Evolutionary conservation across 2,888 invertebrate species (phyloP).

Genomic region (Coleophora flavipennella): DNA sequence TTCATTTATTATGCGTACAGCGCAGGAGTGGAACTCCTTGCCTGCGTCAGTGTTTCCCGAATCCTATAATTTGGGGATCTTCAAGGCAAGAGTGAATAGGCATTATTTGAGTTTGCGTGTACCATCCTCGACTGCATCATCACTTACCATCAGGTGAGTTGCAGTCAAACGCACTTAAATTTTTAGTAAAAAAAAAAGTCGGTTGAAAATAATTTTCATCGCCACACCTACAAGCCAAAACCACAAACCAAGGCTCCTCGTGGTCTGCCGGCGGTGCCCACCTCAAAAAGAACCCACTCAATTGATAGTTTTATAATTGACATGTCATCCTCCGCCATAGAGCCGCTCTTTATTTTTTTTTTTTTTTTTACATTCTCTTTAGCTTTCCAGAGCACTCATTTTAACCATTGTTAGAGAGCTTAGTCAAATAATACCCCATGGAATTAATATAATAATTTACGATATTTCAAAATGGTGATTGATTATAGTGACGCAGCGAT

Average conservation of each 20-base stretch:
- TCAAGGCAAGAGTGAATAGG: no score
- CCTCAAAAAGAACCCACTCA: slow-evolving; percentile 23
- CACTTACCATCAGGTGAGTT: no score
- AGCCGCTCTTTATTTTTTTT: slow-evolving; percentile 26
- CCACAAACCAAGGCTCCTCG: slow-evolving; percentile 29
- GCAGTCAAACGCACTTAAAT: no score
- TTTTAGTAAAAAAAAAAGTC: no score
- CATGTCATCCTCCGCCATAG: slow-evolving; percentile 53
- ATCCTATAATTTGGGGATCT: no score
- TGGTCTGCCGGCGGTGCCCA: slow-evolving; percentile 36
- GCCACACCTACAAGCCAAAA: no score
- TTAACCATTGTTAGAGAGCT: slow-evolving; percentile 51
- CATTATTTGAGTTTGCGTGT: no score
- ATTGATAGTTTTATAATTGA: slow-evolving; percentile 65
- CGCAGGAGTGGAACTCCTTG: no score
- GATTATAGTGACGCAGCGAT: slow-evolving; percentile 60
- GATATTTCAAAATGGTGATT: slow-evolving; percentile 65
- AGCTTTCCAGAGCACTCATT: slow-evolving; percentile 50
- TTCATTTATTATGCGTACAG: no score
- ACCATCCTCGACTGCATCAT: no score
- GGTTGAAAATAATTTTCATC: no score
- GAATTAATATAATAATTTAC: slow-evolving; percentile 68
- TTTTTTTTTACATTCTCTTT: slow-evolving; percentile 31
- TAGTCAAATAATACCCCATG: slow-evolving; percentile 63
- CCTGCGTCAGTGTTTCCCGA: no score